Evolutionary conservation across 64 coral and sea anemone species (phyloP).

Genomic region (Montipora sp.): DNA sequence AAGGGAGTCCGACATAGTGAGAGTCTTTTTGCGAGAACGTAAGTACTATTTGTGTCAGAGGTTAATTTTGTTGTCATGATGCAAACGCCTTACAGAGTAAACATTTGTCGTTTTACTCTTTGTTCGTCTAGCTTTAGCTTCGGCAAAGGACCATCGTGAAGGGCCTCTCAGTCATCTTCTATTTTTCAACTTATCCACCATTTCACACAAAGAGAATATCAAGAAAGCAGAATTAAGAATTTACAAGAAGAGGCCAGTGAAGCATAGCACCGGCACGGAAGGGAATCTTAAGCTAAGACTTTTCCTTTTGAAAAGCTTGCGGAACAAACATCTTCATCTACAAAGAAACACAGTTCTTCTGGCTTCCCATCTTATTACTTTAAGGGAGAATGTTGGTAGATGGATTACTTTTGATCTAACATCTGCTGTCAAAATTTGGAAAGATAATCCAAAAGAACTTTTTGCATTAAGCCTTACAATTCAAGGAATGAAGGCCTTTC

Average conservation of each 20-base stretch:
- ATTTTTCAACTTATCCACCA: slow-evolving; percentile 27
- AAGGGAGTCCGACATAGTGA: slow-evolving; percentile 18
- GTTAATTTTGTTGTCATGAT: neutral
- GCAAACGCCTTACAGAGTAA: neutral
- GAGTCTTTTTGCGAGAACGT: slow-evolving; percentile 47
- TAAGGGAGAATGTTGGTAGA: slow-evolving; percentile 21
- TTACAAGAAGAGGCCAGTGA: slow-evolving; percentile 13
- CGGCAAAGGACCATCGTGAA: neutral
- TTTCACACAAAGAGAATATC: neutral
- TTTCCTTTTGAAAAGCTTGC: neutral
- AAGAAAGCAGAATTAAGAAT: slow-evolving; percentile 45
- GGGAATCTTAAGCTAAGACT: slow-evolving; percentile 19
- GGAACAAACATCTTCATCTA: neutral
- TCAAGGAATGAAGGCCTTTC: slow-evolving; percentile 7
- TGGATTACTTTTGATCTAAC: slow-evolving; percentile 39
- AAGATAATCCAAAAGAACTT: neutral
- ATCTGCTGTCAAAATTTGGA: slow-evolving; percentile 35
- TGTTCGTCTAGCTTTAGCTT: neutral
- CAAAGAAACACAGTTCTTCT: neutral
- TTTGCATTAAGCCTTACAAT: slow-evolving; percentile 16
- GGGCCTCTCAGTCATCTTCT: slow-evolving; percentile 9
- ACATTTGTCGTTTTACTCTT: neutral
- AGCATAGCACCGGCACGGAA: neutral
- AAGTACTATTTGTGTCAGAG: neutral
- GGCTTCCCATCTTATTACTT: slow-evolving; percentile 23